phyloP scores from a whole-genome alignment of 2,113 vertebrate species.

The Picathartes gymnocephalus region DNA sequence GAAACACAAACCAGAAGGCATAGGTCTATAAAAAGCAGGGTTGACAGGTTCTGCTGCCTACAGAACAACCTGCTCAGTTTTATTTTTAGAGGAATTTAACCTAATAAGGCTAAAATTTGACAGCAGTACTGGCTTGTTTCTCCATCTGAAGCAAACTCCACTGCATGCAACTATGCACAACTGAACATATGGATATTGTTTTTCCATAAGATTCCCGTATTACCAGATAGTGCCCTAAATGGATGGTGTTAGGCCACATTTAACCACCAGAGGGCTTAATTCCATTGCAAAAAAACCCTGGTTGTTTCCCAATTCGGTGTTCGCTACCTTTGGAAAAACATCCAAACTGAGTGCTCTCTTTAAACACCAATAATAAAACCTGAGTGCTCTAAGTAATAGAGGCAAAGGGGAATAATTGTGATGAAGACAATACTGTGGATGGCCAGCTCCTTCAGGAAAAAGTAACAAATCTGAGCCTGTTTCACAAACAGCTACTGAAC shows the following conservation, averaged over 20 bases:
- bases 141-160: neutral
- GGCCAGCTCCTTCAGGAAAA: neutral
- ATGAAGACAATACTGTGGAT: neutral
- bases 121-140: neutral
- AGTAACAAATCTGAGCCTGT: neutral
- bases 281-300: fast-evolving
- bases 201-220: neutral
- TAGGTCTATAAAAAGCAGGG: neutral
- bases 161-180: neutral
- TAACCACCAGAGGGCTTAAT: constrained; percentile 8
- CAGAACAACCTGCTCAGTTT: neutral
- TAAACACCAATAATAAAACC: neutral
- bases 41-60: constrained; percentile 14
- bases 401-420: neutral
- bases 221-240: neutral
- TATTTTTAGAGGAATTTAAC: constrained; percentile 2
- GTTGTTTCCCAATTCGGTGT: fast-evolving
- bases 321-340: neutral
- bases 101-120: neutral
- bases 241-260: neutral
- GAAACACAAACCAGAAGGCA: constrained; percentile 11
- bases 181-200: neutral
- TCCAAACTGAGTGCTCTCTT: neutral
- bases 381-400: neutral
- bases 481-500: neutral